phyloP scores from a whole-genome alignment of 2,888 invertebrate species.

The Pachliopta kotzebuea region DNA sequence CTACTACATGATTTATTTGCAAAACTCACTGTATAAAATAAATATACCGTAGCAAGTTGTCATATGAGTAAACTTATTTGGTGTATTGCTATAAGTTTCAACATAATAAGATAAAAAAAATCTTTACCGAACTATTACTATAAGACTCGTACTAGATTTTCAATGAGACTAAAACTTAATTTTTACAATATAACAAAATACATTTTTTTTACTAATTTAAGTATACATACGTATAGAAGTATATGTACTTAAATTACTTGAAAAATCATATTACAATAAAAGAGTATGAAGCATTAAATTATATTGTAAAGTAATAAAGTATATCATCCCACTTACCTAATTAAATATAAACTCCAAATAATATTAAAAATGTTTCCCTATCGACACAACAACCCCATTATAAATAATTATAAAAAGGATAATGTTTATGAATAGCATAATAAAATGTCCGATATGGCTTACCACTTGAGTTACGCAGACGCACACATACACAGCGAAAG shows the following conservation, averaged over 20 bases:
- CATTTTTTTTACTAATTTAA: too few relatives aligned
- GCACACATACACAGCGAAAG: constrained; percentile 64
- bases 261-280: neutral
- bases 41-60: neutral
- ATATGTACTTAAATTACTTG: neutral
- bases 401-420: constrained; percentile 33
- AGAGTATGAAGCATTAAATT: neutral
- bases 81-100: too few relatives aligned
- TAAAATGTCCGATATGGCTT: constrained; percentile 59
- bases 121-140: neutral
- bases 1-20: constrained; percentile 14
- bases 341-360: constrained; percentile 4
- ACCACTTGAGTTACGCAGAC: constrained; percentile 56
- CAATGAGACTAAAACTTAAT: neutral
- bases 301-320: neutral
- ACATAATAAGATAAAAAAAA: neutral
- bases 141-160: constrained; percentile 24
- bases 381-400: constrained; percentile 13
- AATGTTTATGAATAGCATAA: constrained; percentile 56
- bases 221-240: too few relatives aligned
- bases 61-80: too few relatives aligned
- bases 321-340: neutral
- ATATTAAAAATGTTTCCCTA: constrained; percentile 1
- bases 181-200: neutral
- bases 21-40: neutral